Evolutionary conservation across 2,113 vertebrate species (phyloP).

Genomic region (Agelaius phoeniceus): DNA sequence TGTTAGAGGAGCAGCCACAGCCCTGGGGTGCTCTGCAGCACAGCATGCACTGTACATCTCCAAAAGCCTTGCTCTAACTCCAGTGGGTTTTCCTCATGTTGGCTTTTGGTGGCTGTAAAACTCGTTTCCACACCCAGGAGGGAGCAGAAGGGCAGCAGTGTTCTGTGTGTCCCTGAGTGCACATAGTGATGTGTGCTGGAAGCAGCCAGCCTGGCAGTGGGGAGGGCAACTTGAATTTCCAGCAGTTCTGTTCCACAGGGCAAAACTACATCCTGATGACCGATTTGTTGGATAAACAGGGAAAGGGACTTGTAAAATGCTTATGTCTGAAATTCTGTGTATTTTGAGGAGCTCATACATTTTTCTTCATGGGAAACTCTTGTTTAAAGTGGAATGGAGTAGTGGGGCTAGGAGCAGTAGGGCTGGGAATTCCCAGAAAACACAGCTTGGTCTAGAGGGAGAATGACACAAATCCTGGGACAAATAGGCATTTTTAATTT

Average conservation of each 20-base stretch:
- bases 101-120: background rate
- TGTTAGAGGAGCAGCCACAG: background rate
- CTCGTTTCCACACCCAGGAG: background rate
- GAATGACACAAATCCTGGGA: background rate
- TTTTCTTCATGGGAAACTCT: background rate
- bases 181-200: background rate
- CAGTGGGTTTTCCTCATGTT: background rate
- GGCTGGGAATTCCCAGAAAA: background rate
- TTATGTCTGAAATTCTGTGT: background rate
- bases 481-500: background rate
- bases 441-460: background rate
- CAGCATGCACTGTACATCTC: background rate
- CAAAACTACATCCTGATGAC: background rate
- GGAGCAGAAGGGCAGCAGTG: background rate
- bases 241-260: background rate
- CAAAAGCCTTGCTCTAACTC: background rate
- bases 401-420: background rate
- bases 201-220: background rate
- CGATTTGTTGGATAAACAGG: background rate
- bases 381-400: background rate
- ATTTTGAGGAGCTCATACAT: background rate
- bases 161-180: accelerated
- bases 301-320: background rate
- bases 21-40: background rate
- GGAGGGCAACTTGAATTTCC: background rate